Percentiles rank a stretch among this genome's conserved stretches.
These are phyloP conservation scores for Pelvicachromis taeniatus DNA, from an alignment of 2,113 vertebrate genomes.

Conservation along the genomic window DNA sequence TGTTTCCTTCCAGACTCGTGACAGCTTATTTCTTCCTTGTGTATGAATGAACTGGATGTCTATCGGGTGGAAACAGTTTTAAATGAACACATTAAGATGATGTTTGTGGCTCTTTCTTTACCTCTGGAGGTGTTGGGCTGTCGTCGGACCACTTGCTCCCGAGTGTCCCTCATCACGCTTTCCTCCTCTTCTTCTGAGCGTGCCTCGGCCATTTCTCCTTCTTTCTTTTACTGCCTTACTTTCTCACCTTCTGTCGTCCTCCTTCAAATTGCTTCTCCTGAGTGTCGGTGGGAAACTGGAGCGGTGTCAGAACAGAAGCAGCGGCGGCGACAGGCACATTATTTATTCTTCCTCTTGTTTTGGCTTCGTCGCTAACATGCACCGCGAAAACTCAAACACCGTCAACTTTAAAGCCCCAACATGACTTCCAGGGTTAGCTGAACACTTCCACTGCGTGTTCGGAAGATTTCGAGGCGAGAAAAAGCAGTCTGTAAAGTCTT, in stretches of 20 bases:
- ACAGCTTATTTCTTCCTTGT: not conserved
- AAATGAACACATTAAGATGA: fast-evolving
- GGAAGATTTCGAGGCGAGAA: fast-evolving
- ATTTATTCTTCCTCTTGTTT: not conserved
- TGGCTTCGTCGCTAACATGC: not conserved
- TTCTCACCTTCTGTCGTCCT: not conserved
- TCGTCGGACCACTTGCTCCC: slow-evolving; percentile 58
- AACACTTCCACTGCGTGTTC: fast-evolving
- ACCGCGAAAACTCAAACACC: not conserved
- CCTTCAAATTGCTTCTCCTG: not conserved
- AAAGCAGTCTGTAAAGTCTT: not conserved
- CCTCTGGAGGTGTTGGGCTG: slow-evolving; percentile 45
- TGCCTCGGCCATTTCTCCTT: slow-evolving; percentile 59
- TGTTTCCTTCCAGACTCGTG: not conserved
- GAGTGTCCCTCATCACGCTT: slow-evolving; percentile 35
- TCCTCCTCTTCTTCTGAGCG: slow-evolving; percentile 58
- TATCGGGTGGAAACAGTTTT: fast-evolving
- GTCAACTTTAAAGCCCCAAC: not conserved
- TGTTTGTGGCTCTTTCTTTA: not conserved
- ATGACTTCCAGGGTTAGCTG: fast-evolving
- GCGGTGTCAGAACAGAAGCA: not conserved
- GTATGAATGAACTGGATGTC: fast-evolving
- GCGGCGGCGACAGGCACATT: not conserved
- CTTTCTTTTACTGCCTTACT: no score
- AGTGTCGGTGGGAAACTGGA: not conserved